Conservation (phyloP, 2,888 invertebrate species). For the Hetaerina titia region DNA sequence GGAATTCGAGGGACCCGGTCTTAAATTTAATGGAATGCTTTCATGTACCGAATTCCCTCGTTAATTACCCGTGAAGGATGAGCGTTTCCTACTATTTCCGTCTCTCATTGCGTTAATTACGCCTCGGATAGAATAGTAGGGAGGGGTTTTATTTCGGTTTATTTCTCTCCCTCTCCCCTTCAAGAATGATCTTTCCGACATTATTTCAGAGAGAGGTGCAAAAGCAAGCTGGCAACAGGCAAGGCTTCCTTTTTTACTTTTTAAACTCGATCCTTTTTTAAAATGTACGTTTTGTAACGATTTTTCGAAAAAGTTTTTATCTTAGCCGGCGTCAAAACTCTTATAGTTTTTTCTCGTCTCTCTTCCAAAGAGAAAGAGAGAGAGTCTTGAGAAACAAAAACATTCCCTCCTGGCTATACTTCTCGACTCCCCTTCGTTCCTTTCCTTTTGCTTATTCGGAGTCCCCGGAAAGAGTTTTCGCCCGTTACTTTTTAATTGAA, state of each 20-base stretch:
- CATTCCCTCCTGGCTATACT: background rate
- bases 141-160: background rate
- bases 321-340: background rate
- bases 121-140: background rate
- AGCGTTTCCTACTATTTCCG: background rate
- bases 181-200: background rate
- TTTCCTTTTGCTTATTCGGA: background rate
- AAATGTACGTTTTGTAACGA: background rate
- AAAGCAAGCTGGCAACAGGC: background rate
- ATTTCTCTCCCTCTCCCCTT: background rate
- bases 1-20: background rate
- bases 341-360: background rate
- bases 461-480: background rate
- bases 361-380: background rate
- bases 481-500: slow-evolving; percentile 1
- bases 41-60: background rate
- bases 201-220: background rate
- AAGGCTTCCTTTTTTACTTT: background rate
- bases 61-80: slow-evolving; percentile 11
- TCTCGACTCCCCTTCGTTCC: background rate
- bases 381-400: slow-evolving; percentile 2
- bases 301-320: background rate
- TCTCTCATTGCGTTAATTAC: background rate
- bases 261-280: background rate
- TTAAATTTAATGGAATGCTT: background rate